These are phyloP conservation scores for Lethocerus indicus DNA, from an alignment of 1,140 invertebrate species.

Conservation along the genomic window DNA sequence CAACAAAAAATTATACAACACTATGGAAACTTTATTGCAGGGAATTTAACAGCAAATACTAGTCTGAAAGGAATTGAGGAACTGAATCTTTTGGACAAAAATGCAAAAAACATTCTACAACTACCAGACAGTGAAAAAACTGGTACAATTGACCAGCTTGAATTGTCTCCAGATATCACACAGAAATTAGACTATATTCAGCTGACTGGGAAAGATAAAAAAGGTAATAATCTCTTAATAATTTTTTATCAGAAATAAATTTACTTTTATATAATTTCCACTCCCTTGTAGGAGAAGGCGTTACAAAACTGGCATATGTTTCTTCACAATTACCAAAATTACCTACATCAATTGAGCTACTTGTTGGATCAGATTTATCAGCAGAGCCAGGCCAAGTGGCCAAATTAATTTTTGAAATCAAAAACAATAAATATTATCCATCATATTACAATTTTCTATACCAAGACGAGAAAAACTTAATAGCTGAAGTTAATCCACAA, in stretches of 20 bases:
- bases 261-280: background rate
- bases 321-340: background rate
- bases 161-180: background rate
- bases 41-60: no score
- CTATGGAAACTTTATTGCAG: no score
- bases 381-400: background rate
- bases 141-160: no score
- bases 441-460: background rate
- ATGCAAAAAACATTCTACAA: no score
- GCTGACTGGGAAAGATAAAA: no score
- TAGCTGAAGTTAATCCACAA: background rate
- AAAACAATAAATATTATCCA: background rate
- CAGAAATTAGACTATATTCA: background rate
- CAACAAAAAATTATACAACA: no score
- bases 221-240: background rate
- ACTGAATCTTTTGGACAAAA: no score
- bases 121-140: no score
- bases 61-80: no score
- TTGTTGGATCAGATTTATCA: constrained; percentile 2
- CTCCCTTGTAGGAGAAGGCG: background rate
- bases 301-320: background rate
- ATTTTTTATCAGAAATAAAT: background rate
- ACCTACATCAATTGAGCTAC: constrained; percentile 9
- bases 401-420: constrained; percentile 8
- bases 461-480: background rate